Base-by-base conservation (phyloP, 2,113 vertebrate species). In the Beaufortia kweichowensis region DNA sequence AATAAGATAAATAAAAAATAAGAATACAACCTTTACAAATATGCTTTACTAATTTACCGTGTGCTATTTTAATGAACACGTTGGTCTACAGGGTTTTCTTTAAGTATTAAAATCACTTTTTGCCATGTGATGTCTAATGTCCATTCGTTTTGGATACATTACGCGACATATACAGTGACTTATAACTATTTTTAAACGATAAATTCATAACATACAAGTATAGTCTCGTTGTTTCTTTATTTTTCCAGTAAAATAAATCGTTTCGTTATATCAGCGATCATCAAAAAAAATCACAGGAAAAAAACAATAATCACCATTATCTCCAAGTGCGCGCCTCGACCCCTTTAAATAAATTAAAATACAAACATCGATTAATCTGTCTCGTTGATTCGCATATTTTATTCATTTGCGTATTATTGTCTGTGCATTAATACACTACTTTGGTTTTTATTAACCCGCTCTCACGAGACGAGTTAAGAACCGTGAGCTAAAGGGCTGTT, bases 401-500 rank as follows among this genome's bases (percentile, higher is more conserved):
- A 90, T 90, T 87, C 86, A 82, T 85, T 83, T 84, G 84, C 88
- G 78, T 70, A 78, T 79, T 84, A 77, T 78, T 75, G 80, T 85
- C 80, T 84, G 68, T 67, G 81, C 74, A 68, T 86, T 84, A 87
- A 78, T 79, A 86, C 77, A 79, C 72, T 82, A 68, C 83, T 74
- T 31, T 24, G 39, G 75, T 81, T 84, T 87, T 88, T 85, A 90
- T 87, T 86, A 85, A 79, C 85, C 84, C 86, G 33, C 84, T 88
- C 85, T 85, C 90, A 90, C 90, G 89, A 91, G 87, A 87, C 84
- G n/a, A 29, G 87, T 79, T 86, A 87, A 77, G 84, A 88, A 85
- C 82, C 87, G 62, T 74, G 78, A 76, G 61, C 72, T 82, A 77
- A 79, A 85, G 73, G 63, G 75, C 63, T 79, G 71, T 88, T 74